Conservation (phyloP, 2,797 vertebrate species). For the Liasis olivaceus region DNA sequence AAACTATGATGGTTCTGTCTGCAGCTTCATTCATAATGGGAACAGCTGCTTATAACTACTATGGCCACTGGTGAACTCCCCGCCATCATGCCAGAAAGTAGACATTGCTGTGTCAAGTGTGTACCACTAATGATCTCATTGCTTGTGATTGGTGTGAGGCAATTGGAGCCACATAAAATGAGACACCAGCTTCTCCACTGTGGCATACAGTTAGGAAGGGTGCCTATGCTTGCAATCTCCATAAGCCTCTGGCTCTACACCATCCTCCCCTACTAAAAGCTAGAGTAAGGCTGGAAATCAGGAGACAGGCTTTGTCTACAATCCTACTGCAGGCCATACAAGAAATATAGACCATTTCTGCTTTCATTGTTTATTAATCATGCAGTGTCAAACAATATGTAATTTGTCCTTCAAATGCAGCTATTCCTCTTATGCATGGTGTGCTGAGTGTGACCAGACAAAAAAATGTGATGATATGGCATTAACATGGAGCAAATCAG, state of each 20-base stretch:
- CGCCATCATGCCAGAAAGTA: background rate
- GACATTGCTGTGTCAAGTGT: background rate
- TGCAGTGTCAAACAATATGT: background rate
- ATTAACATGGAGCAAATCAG: no score
- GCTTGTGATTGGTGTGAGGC: background rate
- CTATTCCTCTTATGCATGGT: background rate
- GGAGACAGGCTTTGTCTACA: background rate
- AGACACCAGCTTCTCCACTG: background rate
- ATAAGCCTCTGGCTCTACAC: background rate
- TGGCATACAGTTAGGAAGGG: background rate
- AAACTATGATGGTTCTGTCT: background rate
- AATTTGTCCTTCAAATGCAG: background rate
- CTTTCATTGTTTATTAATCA: background rate
- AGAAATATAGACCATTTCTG: background rate
- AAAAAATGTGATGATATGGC: no score
- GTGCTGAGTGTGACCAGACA: background rate
- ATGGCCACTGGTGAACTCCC: background rate
- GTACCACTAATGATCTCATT: background rate
- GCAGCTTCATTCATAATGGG: background rate
- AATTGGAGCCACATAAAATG: background rate
- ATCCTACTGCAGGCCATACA: background rate
- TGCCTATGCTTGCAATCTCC: background rate
- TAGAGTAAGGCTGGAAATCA: background rate
- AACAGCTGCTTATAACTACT: background rate
- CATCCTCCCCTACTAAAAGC: background rate